Evolutionary conservation across 2,888 invertebrate genomes (phyloP), one percentile per base, ranked within the genome.

Genomic region (Drosophila anomalata): DNA sequence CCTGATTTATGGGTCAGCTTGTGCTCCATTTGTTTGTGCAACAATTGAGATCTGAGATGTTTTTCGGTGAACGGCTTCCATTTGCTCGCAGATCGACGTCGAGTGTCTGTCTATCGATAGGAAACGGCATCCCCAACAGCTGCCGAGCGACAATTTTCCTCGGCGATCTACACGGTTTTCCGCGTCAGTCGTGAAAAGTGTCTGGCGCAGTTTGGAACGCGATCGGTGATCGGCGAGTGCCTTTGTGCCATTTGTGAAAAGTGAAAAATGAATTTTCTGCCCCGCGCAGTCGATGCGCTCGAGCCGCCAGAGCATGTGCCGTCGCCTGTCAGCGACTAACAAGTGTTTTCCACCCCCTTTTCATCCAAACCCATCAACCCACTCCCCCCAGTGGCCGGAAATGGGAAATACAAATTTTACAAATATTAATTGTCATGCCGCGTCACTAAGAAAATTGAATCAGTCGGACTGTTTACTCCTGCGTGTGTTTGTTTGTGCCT

Each of bases 171-270:
- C 50, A 31, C 70, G 58, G 66, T 65, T 36, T 46, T 44, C 39
- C 67, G 50, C 57, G 51, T 44, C 78, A 87, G 86, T 87, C 82
- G 82, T 78, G 82, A 76, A 80, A 79, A 77, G 84, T 76, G 60
- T 76, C 73, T 71, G 76, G 78, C 75, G 82, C 70, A 73, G 88
- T 69, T 76, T 76, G 78, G 81, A 82, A 79, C 74, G 76, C 77
- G 75, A 79, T 42, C 80, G 74, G 75, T 74, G 75, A 79, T 42
- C 80, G 74, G 75, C 62, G 73, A 66, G 63, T 61, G 67, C 62
- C 59, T 36, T n/a, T 14, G 56, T 55, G 61, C 47, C 39, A 33
- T 59, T 53, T 47, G 44, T 54, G 58, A 70, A 63, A 53, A 53
- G 53, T 67, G 60, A 62, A 54, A 54, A 73, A 74, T 75, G 76